Base-by-base conservation (phyloP, 2,888 invertebrate genomes). In the Trachelus iudaicus region DNA sequence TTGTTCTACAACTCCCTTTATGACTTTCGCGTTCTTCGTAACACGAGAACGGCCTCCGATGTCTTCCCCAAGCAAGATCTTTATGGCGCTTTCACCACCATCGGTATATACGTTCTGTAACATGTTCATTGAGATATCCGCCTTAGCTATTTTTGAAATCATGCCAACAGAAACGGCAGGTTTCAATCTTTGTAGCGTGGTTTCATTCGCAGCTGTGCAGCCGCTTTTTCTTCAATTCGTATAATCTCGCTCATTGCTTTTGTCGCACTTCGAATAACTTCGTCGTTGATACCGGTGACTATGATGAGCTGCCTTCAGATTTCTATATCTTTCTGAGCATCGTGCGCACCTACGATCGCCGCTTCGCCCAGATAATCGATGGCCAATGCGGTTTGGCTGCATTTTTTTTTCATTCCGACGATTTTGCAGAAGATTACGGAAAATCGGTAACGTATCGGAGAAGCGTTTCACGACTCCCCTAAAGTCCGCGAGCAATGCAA, bases 141-240 rank as follows among this genome's bases (percentile, higher is more conserved):
- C 68, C 15, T 75, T 75, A n/a, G 77, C 73, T n/a, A 79, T 77
- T 77, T 77, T 77, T 56, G 79, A 40, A 37, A 77, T 73, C 79
- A 79, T 79, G 6, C 77, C 68, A 34, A 33, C 31, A 33, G 75
- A 75, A 4, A 79, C 68, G 30, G 1, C 15, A 34, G 71, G 69
- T 34, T 76, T 77, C 15, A 76, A 76, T 56, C 56, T 31, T 9
- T 34, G 34, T 40, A 76, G n/a, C 23, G 76, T 31, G 3, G 37
- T 69, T 77, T 75, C 37, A 31, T 74, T 30, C 23, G 12, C 3
- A 31, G 35, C 34, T 73, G 31, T 30, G n/a, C 9, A 31, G 75
- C 73, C 37, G 40, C 56, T 56, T 30, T 30, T 34, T 69, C 34
- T 30, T 73, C 77, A 31, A 34, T 75, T 4, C 34, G 13, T 13